Percentiles rank a stretch among this genome's conserved stretches.
These are phyloP conservation scores for Heliconius eleuchia DNA, from an alignment of 1,140 invertebrate genomes.

Conservation along the genomic window DNA sequence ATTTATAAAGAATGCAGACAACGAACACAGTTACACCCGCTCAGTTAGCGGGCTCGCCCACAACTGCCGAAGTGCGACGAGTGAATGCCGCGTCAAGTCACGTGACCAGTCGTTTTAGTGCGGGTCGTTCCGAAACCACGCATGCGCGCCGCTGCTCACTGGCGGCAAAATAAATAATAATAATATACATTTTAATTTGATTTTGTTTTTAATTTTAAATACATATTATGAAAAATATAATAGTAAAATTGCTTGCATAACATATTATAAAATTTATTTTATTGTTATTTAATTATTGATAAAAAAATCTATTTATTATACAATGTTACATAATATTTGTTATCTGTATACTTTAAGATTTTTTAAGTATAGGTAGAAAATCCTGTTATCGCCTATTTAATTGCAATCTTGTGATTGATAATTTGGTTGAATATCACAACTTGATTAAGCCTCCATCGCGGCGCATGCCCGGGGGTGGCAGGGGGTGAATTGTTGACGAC, in stretches of 20 bases:
- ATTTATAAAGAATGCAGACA: slow-evolving; percentile 59
- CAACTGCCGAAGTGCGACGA: slow-evolving; percentile 75
- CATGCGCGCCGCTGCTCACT: slow-evolving; percentile 64
- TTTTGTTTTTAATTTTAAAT: too few relatives aligned
- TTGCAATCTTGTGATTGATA: slow-evolving; percentile 33
- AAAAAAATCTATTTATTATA: not conserved
- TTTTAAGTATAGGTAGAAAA: too few relatives aligned
- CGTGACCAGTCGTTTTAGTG: slow-evolving; percentile 82
- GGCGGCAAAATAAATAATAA: slow-evolving; percentile 74
- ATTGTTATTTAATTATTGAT: not conserved
- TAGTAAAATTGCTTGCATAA: not conserved
- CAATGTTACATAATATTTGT: not conserved
- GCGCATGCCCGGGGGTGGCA: slow-evolving; percentile 61
- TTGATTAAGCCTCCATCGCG: slow-evolving; percentile 54
- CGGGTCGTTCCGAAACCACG: slow-evolving; percentile 71
- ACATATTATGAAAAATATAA: too few relatives aligned
- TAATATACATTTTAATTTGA: slow-evolving; percentile 30
- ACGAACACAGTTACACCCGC: slow-evolving; percentile 50
- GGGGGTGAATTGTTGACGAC: slow-evolving; percentile 70
- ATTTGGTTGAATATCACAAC: slow-evolving; percentile 51
- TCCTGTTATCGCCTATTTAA: slow-evolving; percentile 22
- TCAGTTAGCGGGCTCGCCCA: slow-evolving; percentile 59
- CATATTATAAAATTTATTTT: too few relatives aligned
- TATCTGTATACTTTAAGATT: not conserved
- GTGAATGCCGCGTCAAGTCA: slow-evolving; percentile 79